These are phyloP conservation scores for Chaetorhynchus papuensis DNA, from an alignment of 2,113 vertebrate species.

Conservation along the genomic window DNA sequence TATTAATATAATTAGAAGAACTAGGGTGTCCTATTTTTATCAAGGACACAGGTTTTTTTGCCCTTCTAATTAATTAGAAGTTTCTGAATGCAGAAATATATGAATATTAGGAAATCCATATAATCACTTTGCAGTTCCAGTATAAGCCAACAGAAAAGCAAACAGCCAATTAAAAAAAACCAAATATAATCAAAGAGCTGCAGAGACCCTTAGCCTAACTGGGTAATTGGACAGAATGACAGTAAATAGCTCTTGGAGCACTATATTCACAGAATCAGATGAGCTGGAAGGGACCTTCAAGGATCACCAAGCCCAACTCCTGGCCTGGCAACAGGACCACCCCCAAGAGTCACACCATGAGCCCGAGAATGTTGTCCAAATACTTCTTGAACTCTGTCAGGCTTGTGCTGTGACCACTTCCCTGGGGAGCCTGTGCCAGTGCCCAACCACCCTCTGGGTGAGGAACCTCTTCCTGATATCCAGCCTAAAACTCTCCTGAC, in stretches of 20 bases:
- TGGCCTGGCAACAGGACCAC: neutral
- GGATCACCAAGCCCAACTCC: neutral
- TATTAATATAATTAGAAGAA: neutral
- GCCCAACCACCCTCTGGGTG: too few relatives aligned
- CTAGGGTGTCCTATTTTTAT: neutral
- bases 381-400: neutral
- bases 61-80: neutral
- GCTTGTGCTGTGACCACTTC: neutral
- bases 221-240: neutral
- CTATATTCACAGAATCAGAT: neutral
- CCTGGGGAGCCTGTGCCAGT: neutral
- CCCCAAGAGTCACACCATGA: neutral
- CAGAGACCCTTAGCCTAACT: neutral
- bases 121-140: neutral
- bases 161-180: neutral
- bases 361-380: neutral
- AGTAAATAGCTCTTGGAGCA: neutral
- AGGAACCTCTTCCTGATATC: neutral
- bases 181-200: neutral
- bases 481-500: neutral
- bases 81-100: neutral
- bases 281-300: neutral
- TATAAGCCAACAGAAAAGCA: neutral
- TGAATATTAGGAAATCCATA: neutral
- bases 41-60: neutral